Conservation (phyloP, 2,113 vertebrate genomes). For the Cranoglanis bouderius region DNA sequence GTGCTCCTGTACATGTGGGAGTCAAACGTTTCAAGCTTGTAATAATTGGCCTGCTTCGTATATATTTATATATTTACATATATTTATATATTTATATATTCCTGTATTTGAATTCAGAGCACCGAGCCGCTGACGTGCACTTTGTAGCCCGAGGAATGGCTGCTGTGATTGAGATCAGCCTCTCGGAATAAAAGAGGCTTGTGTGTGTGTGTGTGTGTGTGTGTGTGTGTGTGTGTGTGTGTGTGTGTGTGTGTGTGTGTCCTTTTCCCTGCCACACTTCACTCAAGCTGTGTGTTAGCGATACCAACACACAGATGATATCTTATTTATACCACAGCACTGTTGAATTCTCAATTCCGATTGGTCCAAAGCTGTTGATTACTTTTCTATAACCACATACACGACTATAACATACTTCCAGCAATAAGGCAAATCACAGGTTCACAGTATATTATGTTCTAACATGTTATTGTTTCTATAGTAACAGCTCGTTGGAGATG, state of each 20-base stretch:
- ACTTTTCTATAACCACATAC: not conserved
- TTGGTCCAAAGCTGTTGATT: not conserved
- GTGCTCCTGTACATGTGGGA: slow-evolving; percentile 41
- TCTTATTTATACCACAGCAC: not conserved
- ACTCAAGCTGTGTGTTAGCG: not conserved
- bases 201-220: slow-evolving; percentile 10
- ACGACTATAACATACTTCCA: not conserved
- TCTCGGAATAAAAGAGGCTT: slow-evolving; percentile 46
- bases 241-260: not conserved
- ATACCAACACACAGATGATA: not conserved
- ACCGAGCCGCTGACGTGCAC: slow-evolving; percentile 42
- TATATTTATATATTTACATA: slow-evolving; percentile 20
- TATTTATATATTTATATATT: slow-evolving; percentile 21
- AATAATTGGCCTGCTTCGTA: slow-evolving; percentile 45
- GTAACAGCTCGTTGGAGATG: not conserved
- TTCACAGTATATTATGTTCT: not conserved
- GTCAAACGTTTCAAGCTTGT: slow-evolving; percentile 48
- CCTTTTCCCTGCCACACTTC: not conserved
- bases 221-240: slow-evolving; percentile 2
- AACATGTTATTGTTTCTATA: not conserved
- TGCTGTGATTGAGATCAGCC: slow-evolving; percentile 37
- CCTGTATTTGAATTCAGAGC: slow-evolving; percentile 40
- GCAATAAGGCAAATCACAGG: not conserved
- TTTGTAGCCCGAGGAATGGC: slow-evolving; percentile 26
- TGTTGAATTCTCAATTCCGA: not conserved